These are phyloP conservation scores for Exaiptasia diaphana DNA, from an alignment of 64 coral and sea anemone species.

Conservation along the genomic window DNA sequence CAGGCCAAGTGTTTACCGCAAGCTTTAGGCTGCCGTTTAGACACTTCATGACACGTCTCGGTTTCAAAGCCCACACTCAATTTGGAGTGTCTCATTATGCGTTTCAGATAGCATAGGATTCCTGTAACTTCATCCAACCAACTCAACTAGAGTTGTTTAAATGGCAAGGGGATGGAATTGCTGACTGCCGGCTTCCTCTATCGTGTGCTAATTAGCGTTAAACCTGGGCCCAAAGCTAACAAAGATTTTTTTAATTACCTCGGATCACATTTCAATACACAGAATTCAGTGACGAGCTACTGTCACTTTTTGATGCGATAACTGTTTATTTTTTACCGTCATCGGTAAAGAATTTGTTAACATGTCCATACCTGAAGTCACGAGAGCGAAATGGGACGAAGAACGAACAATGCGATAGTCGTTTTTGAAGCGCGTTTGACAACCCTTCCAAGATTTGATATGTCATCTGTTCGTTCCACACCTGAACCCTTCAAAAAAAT, in stretches of 20 bases:
- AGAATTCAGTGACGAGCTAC: conserved; percentile 16
- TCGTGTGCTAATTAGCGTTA: conserved; percentile 87
- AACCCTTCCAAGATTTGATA: no score
- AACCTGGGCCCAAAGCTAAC: conserved; percentile 91
- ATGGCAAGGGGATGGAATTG: conserved; percentile 27
- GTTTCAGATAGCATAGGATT: no score
- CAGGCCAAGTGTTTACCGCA: conserved; percentile 36
- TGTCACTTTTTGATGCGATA: conserved; percentile 10
- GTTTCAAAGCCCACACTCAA: no score
- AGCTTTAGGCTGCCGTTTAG: neutral
- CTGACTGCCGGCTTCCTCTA: conserved; percentile 69
- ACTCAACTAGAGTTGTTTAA: no score
- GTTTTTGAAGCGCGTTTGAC: no score
- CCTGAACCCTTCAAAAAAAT: no score
- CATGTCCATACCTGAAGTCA: neutral
- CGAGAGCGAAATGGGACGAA: conserved; percentile 7
- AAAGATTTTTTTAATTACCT: conserved; percentile 99
- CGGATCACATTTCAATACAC: conserved; percentile 79
- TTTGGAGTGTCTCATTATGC: no score
- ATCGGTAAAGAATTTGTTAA: conserved; percentile 25
- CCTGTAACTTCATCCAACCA: no score
- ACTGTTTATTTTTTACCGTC: conserved; percentile 19
- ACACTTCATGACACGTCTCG: neutral
- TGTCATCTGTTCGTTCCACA: no score
- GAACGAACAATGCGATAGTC: no score